A percentile compares a stretch with the other conserved stretches of the same genome.
phyloP scores from a whole-genome alignment of 2,113 vertebrate genomes.

The Mugil cephalus region DNA sequence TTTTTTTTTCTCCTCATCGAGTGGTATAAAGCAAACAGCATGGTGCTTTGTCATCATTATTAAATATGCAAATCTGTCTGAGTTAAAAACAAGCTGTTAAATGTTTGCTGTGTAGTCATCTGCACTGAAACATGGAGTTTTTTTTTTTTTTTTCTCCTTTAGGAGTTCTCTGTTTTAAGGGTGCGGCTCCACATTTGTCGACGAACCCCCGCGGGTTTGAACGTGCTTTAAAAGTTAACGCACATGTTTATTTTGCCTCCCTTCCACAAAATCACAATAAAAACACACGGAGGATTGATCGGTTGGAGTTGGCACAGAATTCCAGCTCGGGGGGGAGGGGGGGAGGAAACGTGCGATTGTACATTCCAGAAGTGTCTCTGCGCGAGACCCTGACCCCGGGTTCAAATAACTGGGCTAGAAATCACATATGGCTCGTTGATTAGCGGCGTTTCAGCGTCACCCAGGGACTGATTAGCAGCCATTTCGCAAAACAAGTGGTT shows the following conservation, averaged over 20 bases:
- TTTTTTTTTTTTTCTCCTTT: slow-evolving; percentile 3
- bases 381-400: not conserved
- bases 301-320: not conserved
- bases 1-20: slow-evolving; percentile 22
- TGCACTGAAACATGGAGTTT: slow-evolving; percentile 22
- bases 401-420: not conserved
- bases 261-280: not conserved
- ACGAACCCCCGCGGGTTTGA: not conserved
- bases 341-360: no score
- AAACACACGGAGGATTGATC: not conserved
- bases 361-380: no score
- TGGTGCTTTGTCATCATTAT: slow-evolving; percentile 62
- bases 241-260: not conserved
- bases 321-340: no score
- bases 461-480: slow-evolving; percentile 37
- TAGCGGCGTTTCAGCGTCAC: slow-evolving; percentile 3
- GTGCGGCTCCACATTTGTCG: not conserved
- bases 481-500: slow-evolving; percentile 23
- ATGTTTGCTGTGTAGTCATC: slow-evolving; percentile 28
- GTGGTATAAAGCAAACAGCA: slow-evolving; percentile 44
- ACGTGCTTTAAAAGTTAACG: not conserved
- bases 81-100: slow-evolving; percentile 41
- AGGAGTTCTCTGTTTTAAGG: not conserved
- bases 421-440: not conserved
- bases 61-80: slow-evolving; percentile 52